Evolutionary conservation across 2,888 invertebrate genomes (phyloP), one percentile per base, ranked within the genome.

Genomic region (Cerastoderma edule): DNA sequence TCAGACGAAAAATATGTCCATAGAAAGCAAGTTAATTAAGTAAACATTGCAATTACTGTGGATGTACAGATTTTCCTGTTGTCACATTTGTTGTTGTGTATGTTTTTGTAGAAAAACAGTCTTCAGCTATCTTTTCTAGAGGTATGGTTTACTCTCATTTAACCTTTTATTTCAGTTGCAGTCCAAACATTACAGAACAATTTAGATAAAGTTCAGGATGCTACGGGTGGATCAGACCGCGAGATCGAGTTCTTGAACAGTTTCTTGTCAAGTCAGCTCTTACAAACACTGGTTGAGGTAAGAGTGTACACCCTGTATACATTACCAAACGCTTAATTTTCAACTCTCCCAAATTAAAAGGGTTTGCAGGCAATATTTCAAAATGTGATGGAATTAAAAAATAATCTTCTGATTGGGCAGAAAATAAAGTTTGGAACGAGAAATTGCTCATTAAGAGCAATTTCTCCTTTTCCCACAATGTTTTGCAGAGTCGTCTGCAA

Each of bases 161-260:
- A n/a, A 16, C n/a, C n/a, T 16, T n/a, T 8, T 53, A 22, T 82
- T 82, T 10, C 75, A 89, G 89, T 83, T 72, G 88, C 88, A 46
- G 73, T 89, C n/a, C 83, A 83, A 28, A 78, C 85, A 19, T 72
- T 89, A 19, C 81, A 81, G 27, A 85, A 86, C 35, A 83, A 84
- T 56, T 64, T 90, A 10, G 88, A 88, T 66, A 83, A 81, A 2
- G 72, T 90, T 1, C 85, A 83, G 39, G 85, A 86, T 63, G 71
- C 75, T 8, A 73, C 84, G n/a, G 87, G 81, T 13, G 89, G 88
- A 10, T 74, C 75, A 4, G 77, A 87, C 64, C 72, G 64, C 10
- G 90, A 90, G 57, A 75, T 89, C 0, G 85, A 84, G 5, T 89
- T 90, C 64, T 85, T 90, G 6, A 84, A 83, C 53, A 80, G 83